Evolutionary conservation across 1,140 invertebrate genomes (phyloP), one percentile per base, ranked within the genome.

Genomic region (Drosophila trapezifrons): DNA sequence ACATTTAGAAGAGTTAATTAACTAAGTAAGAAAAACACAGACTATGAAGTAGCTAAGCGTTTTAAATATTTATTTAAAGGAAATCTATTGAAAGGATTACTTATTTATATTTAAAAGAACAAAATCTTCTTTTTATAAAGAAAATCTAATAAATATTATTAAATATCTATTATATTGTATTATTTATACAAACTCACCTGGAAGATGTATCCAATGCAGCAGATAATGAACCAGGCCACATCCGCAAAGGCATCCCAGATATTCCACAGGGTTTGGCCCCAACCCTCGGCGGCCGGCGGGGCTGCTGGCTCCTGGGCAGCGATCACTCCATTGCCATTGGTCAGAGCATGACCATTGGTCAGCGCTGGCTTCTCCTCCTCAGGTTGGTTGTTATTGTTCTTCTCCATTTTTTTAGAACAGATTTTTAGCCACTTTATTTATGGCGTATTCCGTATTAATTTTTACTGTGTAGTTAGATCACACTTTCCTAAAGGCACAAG

Each of bases 181-280:
- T 18, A n/a, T 13, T 13, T 13, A 27, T 29, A 6, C 8, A n/a
- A 55, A 17, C 82, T 79, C 35, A 91, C 90, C 90, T 91, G 80
- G 0, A 91, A 76, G 20, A 94, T 93, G 63, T 93, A 92, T n/a
- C 94, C 91, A 1, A 94, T 71, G 18, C 93, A 93, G 12, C 94
- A 84, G 17, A 95, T 57, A 25, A 96, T 87, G 70, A 96, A 96
- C 42, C 93, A 93, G 60, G 95, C 90, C 22, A 96, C 80, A 64
- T 96, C 95, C 46, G 94, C 91, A 55, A 94, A 92, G 2, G 93
- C 92, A 78, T 94, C 93, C 69, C 85, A 80, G 58, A 63, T 86
- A 71, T 75, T 90, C 94, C 87, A 80, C 22, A 89, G 57, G 6
- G 29, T 35, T 20, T 89, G 46, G 0, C 62, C 27, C 84, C 84